These are phyloP conservation scores for Drosophila willistoni DNA, from an alignment of 1,140 invertebrate species.

Conservation along the genomic window DNA sequence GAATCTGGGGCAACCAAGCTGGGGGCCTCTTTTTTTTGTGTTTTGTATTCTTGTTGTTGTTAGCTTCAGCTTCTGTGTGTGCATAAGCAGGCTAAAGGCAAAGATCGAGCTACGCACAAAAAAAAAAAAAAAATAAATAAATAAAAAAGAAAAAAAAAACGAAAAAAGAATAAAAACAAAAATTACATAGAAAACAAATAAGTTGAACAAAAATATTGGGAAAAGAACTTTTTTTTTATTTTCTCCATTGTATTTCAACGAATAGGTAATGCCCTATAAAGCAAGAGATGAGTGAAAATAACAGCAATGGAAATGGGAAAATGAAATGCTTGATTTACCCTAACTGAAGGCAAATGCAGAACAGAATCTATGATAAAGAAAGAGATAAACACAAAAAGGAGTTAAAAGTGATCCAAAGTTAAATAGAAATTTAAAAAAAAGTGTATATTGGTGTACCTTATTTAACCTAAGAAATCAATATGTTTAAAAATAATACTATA, in stretches of 20 bases:
- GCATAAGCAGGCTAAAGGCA: conserved; percentile 72
- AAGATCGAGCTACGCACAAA: conserved; percentile 62
- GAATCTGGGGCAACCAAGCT: conserved; percentile 79
- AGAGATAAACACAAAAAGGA: not conserved
- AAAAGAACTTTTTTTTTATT: not conserved
- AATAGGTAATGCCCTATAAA: not conserved
- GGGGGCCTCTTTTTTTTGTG: conserved; percentile 62
- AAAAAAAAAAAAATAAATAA: conserved; percentile 45
- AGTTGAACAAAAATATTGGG: conserved; percentile 30
- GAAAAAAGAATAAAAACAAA: conserved; percentile 11
- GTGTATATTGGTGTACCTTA: too few relatives aligned
- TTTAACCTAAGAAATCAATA: too few relatives aligned
- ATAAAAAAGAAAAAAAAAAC: conserved; percentile 37
- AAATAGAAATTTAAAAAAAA: too few relatives aligned
- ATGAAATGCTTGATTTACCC: not conserved
- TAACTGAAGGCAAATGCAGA: not conserved
- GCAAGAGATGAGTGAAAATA: too few relatives aligned
- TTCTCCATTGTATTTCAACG: not conserved
- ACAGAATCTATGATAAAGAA: not conserved
- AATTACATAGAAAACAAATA: conserved; percentile 56
- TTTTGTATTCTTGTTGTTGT: conserved; percentile 3
- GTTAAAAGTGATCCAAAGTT: not conserved
- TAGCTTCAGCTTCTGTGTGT: conserved; percentile 45
- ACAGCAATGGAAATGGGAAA: not conserved
- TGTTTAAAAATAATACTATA: too few relatives aligned